Evolutionary conservation across 2,113 vertebrate genomes (phyloP).

Genomic region (Lanius ludovicianus): DNA sequence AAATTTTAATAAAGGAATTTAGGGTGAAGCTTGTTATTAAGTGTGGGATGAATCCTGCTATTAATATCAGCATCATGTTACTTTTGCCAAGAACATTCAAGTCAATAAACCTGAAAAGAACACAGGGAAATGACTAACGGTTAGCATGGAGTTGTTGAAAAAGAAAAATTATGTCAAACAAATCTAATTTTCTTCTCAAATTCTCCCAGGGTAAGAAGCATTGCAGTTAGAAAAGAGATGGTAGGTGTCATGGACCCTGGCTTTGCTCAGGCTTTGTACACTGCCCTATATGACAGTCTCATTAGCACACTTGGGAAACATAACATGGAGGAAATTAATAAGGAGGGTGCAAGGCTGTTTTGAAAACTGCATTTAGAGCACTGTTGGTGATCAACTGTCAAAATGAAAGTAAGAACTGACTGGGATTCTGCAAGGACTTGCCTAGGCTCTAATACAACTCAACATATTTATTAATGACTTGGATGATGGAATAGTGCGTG

Average conservation of each 20-base stretch:
- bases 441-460: neutral
- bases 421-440: neutral
- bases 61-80: neutral
- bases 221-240: neutral
- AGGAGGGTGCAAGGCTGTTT: neutral
- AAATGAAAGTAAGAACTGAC: neutral
- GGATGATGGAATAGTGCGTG: neutral
- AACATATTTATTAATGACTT: neutral
- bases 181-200: neutral
- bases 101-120: neutral
- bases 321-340: neutral
- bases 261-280: neutral
- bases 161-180: neutral
- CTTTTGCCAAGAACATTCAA: neutral
- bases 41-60: neutral
- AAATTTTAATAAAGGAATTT: conserved; percentile 24
- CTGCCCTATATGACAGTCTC: neutral
- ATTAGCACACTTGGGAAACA: neutral
- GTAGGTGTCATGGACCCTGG: neutral
- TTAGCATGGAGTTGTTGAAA: neutral
- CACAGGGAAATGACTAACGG: neutral
- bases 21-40: neutral
- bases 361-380: neutral
- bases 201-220: neutral
- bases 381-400: neutral